A percentile compares a stretch with the other conserved stretches of the same genome.
These are phyloP conservation scores for Drosophila maculinotata DNA, from an alignment of 2,888 invertebrate species.

Conservation along the genomic window DNA sequence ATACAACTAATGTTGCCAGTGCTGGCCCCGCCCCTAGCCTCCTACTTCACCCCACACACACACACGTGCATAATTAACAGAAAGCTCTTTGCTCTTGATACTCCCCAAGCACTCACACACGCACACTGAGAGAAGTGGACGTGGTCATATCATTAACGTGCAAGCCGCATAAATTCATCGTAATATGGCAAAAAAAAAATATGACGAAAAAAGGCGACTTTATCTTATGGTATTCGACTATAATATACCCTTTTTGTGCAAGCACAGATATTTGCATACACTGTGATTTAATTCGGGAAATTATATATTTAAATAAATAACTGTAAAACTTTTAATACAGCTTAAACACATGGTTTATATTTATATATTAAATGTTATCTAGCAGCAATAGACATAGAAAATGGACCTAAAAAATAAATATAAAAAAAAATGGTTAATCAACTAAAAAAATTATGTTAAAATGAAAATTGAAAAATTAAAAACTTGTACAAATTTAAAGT, in stretches of 20 bases:
- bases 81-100: slow-evolving; percentile 26
- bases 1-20: slow-evolving; percentile 59
- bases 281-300: too few relatives aligned
- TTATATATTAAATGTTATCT: neutral
- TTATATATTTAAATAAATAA: too few relatives aligned
- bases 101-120: slow-evolving; percentile 5
- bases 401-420: too few relatives aligned
- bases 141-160: slow-evolving; percentile 72
- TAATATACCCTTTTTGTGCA: neutral
- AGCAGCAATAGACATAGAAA: too few relatives aligned
- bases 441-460: too few relatives aligned
- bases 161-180: slow-evolving; percentile 65
- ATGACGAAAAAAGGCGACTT: neutral
- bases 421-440: too few relatives aligned
- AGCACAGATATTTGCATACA: too few relatives aligned
- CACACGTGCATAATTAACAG: slow-evolving; percentile 71
- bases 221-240: slow-evolving; percentile 1
- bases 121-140: slow-evolving; percentile 18
- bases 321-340: neutral
- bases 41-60: slow-evolving; percentile 27
- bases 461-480: too few relatives aligned
- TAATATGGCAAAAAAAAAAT: slow-evolving; percentile 27
- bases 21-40: neutral
- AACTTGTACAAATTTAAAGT: neutral
- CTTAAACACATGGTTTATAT: neutral